A percentile compares a stretch with the other conserved stretches of the same genome.
Evolutionary conservation across 2,113 vertebrate species (phyloP).

Genomic region (Trematomus loennbergii): DNA sequence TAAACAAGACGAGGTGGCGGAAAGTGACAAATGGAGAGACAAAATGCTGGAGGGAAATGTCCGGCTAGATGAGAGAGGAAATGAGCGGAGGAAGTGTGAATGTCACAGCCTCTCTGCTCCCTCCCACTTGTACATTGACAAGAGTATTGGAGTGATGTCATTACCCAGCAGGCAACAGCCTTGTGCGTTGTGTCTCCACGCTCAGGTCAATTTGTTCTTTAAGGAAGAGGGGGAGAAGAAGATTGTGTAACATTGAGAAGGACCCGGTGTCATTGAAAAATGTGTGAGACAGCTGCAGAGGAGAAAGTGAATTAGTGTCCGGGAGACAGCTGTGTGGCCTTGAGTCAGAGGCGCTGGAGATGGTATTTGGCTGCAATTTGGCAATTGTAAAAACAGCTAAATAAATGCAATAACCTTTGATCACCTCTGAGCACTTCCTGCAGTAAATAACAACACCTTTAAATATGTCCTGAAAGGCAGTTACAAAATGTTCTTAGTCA

Average conservation of each 20-base stretch:
- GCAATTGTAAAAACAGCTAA: constrained; percentile 24
- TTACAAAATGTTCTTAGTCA: background rate
- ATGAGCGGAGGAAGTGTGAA: constrained; percentile 50
- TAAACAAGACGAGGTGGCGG: constrained; percentile 15
- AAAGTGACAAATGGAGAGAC: constrained; percentile 28
- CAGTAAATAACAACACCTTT: background rate
- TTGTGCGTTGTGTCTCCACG: background rate
- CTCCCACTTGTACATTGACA: constrained; percentile 9
- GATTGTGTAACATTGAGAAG: constrained; percentile 34
- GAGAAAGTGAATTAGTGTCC: constrained; percentile 33
- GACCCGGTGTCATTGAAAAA: constrained; percentile 28
- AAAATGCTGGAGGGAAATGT: constrained; percentile 15
- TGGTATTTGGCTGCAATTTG: constrained; percentile 15
- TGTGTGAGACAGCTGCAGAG: constrained; percentile 24
- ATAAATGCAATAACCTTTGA: background rate
- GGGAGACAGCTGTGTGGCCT: constrained; percentile 6
- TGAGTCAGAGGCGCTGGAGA: constrained; percentile 14
- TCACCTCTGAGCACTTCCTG: constrained; percentile 11
- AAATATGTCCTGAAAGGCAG: background rate
- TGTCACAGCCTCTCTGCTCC: constrained; percentile 33
- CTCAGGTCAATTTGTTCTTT: constrained; percentile 31
- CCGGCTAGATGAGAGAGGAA: constrained; percentile 40
- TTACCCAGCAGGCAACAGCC: background rate
- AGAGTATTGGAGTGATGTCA: constrained; percentile 38
- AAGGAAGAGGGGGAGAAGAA: constrained; percentile 13